These are phyloP conservation scores for Agriotes lineatus DNA, from an alignment of 2,888 invertebrate genomes.

Conservation along the genomic window DNA sequence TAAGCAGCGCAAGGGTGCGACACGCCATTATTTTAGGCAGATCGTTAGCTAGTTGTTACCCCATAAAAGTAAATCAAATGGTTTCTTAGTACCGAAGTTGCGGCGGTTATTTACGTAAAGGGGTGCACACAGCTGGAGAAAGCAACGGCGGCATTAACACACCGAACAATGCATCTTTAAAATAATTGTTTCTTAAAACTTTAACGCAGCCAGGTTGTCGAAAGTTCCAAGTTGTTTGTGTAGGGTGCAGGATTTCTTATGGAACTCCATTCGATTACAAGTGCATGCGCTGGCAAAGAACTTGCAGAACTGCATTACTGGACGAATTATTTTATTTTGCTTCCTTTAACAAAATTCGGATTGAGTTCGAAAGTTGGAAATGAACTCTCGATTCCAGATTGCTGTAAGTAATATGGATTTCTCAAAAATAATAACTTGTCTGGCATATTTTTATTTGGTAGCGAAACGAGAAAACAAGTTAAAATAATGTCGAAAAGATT, in stretches of 20 bases:
- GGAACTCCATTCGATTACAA: too few relatives aligned
- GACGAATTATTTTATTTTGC: conserved; percentile 2
- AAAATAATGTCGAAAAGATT: too few relatives aligned
- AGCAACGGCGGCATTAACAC: neutral
- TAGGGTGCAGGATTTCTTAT: too few relatives aligned
- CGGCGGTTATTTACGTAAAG: conserved; percentile 21
- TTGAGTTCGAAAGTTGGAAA: neutral
- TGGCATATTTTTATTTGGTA: too few relatives aligned
- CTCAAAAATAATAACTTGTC: too few relatives aligned
- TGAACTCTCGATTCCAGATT: too few relatives aligned
- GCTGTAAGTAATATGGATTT: too few relatives aligned
- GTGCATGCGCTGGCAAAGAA: neutral
- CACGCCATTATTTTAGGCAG: conserved; percentile 42
- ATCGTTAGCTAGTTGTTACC: conserved; percentile 39
- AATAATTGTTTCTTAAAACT: conserved; percentile 11
- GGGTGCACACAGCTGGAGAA: conserved; percentile 25
- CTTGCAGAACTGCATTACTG: neutral
- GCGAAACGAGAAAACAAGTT: too few relatives aligned
- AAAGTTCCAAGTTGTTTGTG: too few relatives aligned
- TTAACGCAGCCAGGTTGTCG: neutral
- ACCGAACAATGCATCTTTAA: neutral
- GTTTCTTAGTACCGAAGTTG: conserved; percentile 17
- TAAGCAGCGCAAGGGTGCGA: conserved; percentile 53
- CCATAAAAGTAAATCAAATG: conserved; percentile 35
- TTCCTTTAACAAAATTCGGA: neutral